phyloP scores from a whole-genome alignment of 2,113 vertebrate species.

The Cyprinodon brontotheroides region DNA sequence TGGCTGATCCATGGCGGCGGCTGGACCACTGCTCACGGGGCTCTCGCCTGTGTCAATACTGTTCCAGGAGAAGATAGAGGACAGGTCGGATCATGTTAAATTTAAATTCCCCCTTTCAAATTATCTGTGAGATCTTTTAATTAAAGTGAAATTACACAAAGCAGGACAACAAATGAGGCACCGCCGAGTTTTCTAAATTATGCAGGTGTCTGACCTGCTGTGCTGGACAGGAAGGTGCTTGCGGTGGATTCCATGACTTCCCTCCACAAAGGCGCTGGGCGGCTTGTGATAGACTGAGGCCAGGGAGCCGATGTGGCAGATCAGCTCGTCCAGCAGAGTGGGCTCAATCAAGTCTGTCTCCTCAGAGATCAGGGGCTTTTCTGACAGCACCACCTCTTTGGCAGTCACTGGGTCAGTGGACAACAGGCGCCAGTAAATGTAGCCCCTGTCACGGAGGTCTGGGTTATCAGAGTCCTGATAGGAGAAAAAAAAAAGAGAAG shows the following conservation, averaged over 20 bases:
- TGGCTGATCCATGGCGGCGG: slow-evolving; percentile 87
- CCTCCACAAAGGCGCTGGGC: slow-evolving; percentile 97
- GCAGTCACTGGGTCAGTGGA: slow-evolving; percentile 98
- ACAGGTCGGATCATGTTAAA: not conserved
- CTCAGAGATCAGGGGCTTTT: slow-evolving; percentile 96
- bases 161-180: not conserved
- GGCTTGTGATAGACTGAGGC: slow-evolving; percentile 98
- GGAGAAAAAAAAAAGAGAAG: not conserved
- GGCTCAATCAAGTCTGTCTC: slow-evolving; percentile 97
- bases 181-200: not conserved
- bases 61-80: not conserved
- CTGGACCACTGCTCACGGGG: slow-evolving; percentile 84
- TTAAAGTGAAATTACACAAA: not conserved
- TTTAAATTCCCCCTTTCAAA: not conserved
- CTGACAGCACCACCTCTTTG: slow-evolving; percentile 96
- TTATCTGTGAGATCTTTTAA: not conserved
- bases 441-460: slow-evolving; percentile 96
- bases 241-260: slow-evolving; percentile 95
- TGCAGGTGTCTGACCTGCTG: slow-evolving; percentile 82
- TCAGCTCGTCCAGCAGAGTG: slow-evolving; percentile 93
- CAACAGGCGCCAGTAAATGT: slow-evolving; percentile 98
- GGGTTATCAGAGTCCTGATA: slow-evolving; percentile 97
- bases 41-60: slow-evolving; percentile 94
- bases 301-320: slow-evolving; percentile 96
- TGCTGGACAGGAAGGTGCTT: slow-evolving; percentile 98